Percentiles rank a stretch among this genome's conserved stretches.
phyloP scores from a whole-genome alignment of 92 coral and sea anemone species.

The Palythoa caribaeorum region DNA sequence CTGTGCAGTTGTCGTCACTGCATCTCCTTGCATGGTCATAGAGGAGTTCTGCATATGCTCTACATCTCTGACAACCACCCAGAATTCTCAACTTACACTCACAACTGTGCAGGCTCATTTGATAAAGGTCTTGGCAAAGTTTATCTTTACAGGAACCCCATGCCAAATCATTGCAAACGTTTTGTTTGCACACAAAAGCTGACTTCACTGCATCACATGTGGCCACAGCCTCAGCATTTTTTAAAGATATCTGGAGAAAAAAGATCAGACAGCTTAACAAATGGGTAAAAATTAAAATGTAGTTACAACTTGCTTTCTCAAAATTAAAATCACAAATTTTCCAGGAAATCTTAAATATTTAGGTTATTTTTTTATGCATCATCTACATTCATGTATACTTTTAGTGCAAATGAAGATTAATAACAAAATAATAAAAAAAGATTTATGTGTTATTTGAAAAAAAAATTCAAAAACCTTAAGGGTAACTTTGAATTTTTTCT shows the following conservation, averaged over 20 bases:
- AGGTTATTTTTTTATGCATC: too few relatives aligned
- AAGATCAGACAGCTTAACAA: background rate
- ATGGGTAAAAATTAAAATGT: too few relatives aligned
- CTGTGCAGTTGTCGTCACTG: conserved; percentile 24
- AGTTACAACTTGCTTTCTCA: too few relatives aligned
- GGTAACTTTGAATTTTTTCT: too few relatives aligned
- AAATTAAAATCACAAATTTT: too few relatives aligned
- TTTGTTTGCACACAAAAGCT: conserved; percentile 26
- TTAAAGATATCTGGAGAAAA: background rate
- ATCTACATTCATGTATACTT: too few relatives aligned
- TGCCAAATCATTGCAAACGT: conserved; percentile 3
- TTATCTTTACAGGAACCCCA: conserved; percentile 29
- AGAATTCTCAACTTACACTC: conserved; percentile 51
- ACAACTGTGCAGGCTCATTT: conserved; percentile 47
- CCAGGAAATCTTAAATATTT: too few relatives aligned
- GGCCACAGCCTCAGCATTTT: background rate
- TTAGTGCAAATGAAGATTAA: too few relatives aligned
- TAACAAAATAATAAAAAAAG: too few relatives aligned
- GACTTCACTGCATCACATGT: background rate
- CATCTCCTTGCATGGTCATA: conserved; percentile 55
- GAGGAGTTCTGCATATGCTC: conserved; percentile 12
- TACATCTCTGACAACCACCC: conserved; percentile 63
- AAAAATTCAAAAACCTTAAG: too few relatives aligned
- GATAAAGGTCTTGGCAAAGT: conserved; percentile 51
- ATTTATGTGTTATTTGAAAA: too few relatives aligned